Evolutionary conservation across 1,140 invertebrate genomes (phyloP).

Genomic region (Melipona quadrifasciata): DNA sequence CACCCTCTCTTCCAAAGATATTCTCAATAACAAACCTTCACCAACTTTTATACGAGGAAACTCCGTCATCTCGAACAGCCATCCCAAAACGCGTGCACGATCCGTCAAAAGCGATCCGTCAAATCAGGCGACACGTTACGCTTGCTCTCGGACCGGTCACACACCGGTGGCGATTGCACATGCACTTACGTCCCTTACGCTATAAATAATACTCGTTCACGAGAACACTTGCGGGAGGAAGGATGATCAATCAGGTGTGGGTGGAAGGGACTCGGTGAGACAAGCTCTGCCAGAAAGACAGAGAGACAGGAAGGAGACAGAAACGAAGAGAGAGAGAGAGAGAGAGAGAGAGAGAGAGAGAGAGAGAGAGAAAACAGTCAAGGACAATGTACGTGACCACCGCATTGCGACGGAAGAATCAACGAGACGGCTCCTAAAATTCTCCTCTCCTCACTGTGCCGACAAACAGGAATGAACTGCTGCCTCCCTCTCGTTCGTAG

Average conservation of each 20-base stretch:
- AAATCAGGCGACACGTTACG: background rate
- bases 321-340: background rate
- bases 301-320: background rate
- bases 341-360: background rate
- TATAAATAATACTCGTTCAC: conserved; percentile 68
- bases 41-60: background rate
- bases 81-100: background rate
- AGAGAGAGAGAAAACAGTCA: conserved; percentile 47
- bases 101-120: conserved; percentile 8
- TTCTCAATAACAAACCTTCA: background rate
- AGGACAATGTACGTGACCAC: conserved; percentile 63
- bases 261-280: conserved; percentile 40
- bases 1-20: background rate
- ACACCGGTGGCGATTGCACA: conserved; percentile 7
- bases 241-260: conserved; percentile 66
- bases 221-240: conserved; percentile 47
- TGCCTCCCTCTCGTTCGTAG: conserved; percentile 19
- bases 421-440: conserved; percentile 50
- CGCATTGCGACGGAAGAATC: conserved; percentile 65
- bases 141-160: conserved; percentile 22
- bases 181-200: conserved; percentile 30
- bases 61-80: background rate
- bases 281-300: background rate
- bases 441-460: background rate
- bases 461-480: background rate